Conservation (phyloP, 2,113 vertebrate species). For the Seriola aureovittata region DNA sequence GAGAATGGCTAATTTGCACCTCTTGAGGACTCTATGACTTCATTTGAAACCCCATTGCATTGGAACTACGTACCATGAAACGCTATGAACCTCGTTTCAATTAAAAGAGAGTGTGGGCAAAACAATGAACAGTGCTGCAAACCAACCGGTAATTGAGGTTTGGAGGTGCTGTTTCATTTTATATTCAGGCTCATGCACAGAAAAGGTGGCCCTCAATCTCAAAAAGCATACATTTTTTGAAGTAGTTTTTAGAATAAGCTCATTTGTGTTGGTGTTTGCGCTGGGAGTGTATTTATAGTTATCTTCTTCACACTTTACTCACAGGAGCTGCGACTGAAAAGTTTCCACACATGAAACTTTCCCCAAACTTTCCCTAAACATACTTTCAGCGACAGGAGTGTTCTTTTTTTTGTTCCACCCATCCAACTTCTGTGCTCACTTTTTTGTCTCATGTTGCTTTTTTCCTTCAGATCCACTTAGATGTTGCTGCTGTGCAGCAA, state of each 20-base stretch:
- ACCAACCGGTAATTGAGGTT: conserved; percentile 28
- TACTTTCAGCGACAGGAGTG: conserved; percentile 1
- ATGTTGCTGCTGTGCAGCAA: conserved; percentile 59
- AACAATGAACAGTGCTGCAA: conserved; percentile 26
- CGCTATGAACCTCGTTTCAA: conserved; percentile 47
- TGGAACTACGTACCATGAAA: conserved; percentile 25
- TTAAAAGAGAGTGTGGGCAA: conserved; percentile 32
- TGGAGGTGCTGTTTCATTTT: conserved; percentile 10
- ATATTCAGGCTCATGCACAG: background rate
- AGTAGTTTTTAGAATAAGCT: background rate
- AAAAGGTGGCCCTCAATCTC: conserved; percentile 10
- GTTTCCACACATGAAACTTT: conserved; percentile 6
- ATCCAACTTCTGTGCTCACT: conserved; percentile 33
- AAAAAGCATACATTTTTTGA: background rate
- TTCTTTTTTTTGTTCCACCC: conserved; percentile 8
- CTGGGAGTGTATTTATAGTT: too few species aligned
- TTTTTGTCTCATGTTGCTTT: conserved; percentile 38
- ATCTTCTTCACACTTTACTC: background rate
- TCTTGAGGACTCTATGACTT: conserved; percentile 48
- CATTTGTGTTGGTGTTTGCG: background rate
- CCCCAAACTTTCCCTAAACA: conserved; percentile 18
- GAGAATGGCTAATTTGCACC: conserved; percentile 57
- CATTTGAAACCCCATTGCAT: conserved; percentile 59
- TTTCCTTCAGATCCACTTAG: conserved; percentile 57
- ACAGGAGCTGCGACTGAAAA: conserved; percentile 24